phyloP scores from a whole-genome alignment of 2,888 invertebrate species.

The Hypomecis atomaria region DNA sequence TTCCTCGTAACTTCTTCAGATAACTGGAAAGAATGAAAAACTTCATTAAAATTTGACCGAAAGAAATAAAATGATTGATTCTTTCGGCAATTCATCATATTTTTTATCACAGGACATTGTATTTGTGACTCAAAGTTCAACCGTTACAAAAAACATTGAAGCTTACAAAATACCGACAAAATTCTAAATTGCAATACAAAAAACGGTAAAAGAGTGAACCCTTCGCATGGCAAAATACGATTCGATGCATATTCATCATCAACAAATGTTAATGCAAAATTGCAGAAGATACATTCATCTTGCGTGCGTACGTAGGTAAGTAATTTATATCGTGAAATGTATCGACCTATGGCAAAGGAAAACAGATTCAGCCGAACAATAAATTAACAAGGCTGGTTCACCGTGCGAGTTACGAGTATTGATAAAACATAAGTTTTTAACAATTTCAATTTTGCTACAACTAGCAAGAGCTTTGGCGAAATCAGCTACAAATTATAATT shows the following conservation, averaged over 20 bases:
- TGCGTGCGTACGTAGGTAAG: conserved; percentile 3
- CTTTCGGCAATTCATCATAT: no score
- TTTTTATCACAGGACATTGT: no score
- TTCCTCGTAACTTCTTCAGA: conserved; percentile 95
- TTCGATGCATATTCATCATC: conserved; percentile 3
- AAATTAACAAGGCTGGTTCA: conserved; percentile 40
- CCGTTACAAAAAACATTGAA: no score
- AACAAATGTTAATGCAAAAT: conserved; percentile 7
- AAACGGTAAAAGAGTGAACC: background rate
- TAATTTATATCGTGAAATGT: conserved; percentile 16
- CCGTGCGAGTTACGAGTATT: background rate
- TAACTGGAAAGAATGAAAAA: conserved; percentile 86
- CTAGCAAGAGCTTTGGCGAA: no score
- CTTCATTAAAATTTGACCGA: background rate
- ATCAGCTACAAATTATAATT: no score
- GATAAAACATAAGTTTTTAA: conserved; percentile 1
- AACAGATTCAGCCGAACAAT: conserved; percentile 39
- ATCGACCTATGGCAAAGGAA: conserved; percentile 24
- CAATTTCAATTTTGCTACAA: no score
- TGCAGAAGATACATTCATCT: conserved; percentile 22
- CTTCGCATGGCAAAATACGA: conserved; percentile 2
- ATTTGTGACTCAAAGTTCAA: no score
- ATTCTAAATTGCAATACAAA: background rate
- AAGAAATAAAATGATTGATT: background rate
- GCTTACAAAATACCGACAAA: no score